Conservation (phyloP, 2,888 invertebrate genomes). For the Entomobrya multifasciata region DNA sequence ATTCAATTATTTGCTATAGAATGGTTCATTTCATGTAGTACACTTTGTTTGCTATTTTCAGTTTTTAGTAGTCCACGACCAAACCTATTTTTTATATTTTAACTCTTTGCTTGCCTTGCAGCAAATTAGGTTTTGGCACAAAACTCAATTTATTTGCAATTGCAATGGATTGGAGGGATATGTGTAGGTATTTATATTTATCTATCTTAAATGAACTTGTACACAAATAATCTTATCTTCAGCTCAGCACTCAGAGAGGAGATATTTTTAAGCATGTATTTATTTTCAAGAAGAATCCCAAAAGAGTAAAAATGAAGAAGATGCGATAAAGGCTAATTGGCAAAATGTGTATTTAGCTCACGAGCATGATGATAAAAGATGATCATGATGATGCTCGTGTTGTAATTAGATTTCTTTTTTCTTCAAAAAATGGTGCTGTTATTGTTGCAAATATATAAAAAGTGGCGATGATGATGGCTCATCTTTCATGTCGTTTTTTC, state of each 20-base stretch:
- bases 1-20: too few relatives aligned
- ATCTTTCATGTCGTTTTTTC: conserved; percentile 30
- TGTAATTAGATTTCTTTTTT: conserved; percentile 65
- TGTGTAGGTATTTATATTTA: too few relatives aligned
- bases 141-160: conserved; percentile 5
- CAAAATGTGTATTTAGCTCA: conserved; percentile 56
- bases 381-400: neutral
- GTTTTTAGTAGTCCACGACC: conserved; percentile 34
- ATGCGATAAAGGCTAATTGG: conserved; percentile 61
- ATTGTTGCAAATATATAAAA: conserved; percentile 19
- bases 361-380: conserved; percentile 3
- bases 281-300: conserved; percentile 30
- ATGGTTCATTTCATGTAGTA: too few relatives aligned
- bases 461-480: conserved; percentile 49
- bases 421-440: conserved; percentile 18
- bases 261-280: too few relatives aligned
- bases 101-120: neutral
- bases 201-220: neutral
- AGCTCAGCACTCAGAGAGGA: neutral
- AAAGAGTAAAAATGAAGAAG: conserved; percentile 27
- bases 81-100: conserved; percentile 23
- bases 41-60: neutral
- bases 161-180: too few relatives aligned
- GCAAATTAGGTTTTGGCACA: conserved; percentile 46
- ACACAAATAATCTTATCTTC: neutral